Conservation (phyloP, 2,797 vertebrate species). For the Bradypus variegatus region DNA sequence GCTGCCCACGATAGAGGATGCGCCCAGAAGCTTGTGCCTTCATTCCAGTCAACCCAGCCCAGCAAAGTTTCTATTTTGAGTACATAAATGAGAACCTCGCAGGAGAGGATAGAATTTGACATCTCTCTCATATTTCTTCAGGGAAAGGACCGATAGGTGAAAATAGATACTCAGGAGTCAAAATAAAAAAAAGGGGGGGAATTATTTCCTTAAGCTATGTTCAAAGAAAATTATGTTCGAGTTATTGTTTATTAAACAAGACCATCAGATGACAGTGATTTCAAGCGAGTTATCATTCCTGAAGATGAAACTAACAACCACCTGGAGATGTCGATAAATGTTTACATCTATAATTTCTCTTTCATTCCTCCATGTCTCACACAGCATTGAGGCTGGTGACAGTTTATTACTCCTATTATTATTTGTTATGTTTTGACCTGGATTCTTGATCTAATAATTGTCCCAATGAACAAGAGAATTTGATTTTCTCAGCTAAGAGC, state of each 20-base stretch:
- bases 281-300: conserved; percentile 16
- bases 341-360: conserved; percentile 44
- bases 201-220: neutral
- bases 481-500: conserved; percentile 42
- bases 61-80: conserved; percentile 47
- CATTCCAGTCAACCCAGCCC: conserved; percentile 30
- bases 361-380: neutral
- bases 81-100: neutral
- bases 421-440: conserved; percentile 27
- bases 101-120: neutral
- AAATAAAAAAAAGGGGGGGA: neutral
- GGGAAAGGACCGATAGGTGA: neutral
- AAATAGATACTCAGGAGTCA: conserved; percentile 19
- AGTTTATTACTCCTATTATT: conserved; percentile 19
- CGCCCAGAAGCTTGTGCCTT: neutral
- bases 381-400: neutral
- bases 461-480: conserved; percentile 39
- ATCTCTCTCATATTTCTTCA: conserved; percentile 24
- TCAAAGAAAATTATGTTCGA: conserved; percentile 28
- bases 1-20: neutral
- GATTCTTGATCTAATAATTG: conserved; percentile 34
- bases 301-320: neutral
- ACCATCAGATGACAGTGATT: conserved; percentile 19
- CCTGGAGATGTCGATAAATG: conserved; percentile 24
- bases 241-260: conserved; percentile 23